phyloP scores from a whole-genome alignment of 2,888 invertebrate genomes.

The Drosophila rellima region DNA sequence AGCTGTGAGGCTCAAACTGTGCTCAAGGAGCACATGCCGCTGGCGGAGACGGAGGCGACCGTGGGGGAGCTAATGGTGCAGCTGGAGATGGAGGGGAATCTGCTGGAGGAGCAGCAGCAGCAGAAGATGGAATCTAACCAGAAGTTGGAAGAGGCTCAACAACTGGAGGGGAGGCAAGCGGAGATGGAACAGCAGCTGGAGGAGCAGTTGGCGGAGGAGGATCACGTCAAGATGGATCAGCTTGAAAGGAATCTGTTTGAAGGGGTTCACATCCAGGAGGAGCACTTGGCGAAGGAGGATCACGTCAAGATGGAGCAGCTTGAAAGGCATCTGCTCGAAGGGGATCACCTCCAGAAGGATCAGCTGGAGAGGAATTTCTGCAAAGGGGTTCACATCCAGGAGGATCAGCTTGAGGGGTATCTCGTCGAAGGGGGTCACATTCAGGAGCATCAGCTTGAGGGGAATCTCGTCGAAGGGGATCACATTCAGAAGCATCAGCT shows the following conservation, averaged over 20 bases:
- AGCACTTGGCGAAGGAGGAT: not conserved
- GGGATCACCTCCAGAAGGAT: not conserved
- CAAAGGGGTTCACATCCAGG: not conserved
- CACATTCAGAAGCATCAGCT: not conserved
- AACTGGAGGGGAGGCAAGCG: not conserved
- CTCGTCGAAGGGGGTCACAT: not conserved
- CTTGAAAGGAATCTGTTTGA: not conserved
- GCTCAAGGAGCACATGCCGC: not conserved
- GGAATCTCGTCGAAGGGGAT: not conserved
- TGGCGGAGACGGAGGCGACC: constrained; percentile 14
- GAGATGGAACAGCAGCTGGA: not conserved
- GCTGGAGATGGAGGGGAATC: constrained; percentile 16
- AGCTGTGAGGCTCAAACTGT: constrained; percentile 41
- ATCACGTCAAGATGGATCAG: not conserved
- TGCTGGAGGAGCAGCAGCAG: not conserved
- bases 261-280: not conserved
- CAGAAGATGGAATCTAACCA: not conserved
- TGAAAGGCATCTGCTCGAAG: not conserved
- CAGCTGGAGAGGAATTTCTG: not conserved
- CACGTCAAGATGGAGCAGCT: not conserved
- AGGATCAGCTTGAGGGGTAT: not conserved
- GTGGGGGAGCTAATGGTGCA: constrained; percentile 35
- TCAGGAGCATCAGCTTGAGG: too few species aligned
- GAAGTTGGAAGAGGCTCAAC: not conserved
- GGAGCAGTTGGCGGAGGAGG: not conserved